Percentiles rank a stretch among this genome's conserved stretches.
Conservation (phyloP, 2,888 invertebrate species). For the Tetragonisca angustula region DNA sequence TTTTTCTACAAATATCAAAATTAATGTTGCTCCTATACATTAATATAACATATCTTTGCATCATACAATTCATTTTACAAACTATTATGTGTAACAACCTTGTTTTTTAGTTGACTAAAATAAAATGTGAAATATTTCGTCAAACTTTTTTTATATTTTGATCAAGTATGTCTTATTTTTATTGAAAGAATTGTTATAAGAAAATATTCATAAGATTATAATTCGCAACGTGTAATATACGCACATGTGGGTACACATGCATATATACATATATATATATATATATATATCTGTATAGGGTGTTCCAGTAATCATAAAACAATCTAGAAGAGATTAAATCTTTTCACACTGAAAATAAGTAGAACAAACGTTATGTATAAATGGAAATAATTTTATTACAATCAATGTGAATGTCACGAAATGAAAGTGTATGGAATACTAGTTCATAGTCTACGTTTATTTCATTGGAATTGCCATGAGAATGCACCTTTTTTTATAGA, state of each 20-base stretch:
- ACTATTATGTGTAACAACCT: conserved; percentile 18
- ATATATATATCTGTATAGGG: too few relatives aligned
- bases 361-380: not conserved
- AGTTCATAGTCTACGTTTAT: too few relatives aligned
- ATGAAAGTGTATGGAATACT: too few relatives aligned
- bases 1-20: conserved; percentile 18
- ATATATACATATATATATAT: not conserved
- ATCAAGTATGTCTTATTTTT: not conserved
- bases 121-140: not conserved
- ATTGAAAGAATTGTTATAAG: not conserved
- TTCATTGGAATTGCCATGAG: conserved; percentile 1
- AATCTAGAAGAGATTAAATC: not conserved
- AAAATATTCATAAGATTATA: not conserved
- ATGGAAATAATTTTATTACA: not conserved
- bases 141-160: not conserved
- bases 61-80: conserved; percentile 60
- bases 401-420: too few relatives aligned
- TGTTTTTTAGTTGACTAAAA: not conserved
- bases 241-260: too few relatives aligned
- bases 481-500: conserved; percentile 14
- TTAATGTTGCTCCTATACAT: conserved; percentile 34
- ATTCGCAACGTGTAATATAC: not conserved
- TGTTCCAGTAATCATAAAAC: too few relatives aligned
- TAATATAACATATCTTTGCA: conserved; percentile 54
- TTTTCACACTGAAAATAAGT: not conserved